Base-by-base conservation (phyloP, 2,888 invertebrate species). In the Cataglyphis rosenhaueri region DNA sequence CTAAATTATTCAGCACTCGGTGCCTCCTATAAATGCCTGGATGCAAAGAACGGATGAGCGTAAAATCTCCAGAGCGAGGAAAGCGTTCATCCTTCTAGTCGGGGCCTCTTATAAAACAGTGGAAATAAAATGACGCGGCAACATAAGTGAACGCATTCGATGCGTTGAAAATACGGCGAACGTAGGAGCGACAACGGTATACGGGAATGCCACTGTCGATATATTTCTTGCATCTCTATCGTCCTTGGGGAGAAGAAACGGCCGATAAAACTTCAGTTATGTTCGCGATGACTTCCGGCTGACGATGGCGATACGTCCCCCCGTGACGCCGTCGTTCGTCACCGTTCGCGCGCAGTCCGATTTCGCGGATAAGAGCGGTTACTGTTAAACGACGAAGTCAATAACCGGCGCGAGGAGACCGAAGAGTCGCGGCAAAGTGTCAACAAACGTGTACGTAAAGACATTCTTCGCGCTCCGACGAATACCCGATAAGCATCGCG, bases 51-150 rank as follows among this genome's bases (percentile, higher is more conserved):
- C 15, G 18, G 15, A 44, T 15, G 44, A 44, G 44, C 12, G 44
- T 29, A 32, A 44, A 66, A 68, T 75, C 73, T 86, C 25, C 41
- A 48, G 35, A 48, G 35, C 76, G 76, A 65, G 57, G 81, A 68
- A 86, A 81, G 21, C 75, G n/a, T 66, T 38, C 61, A 25, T 44
- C 38, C 18, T 52, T n/a, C n/a, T 25, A 6, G 48, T 8, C 48
- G 8, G 35, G 62, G 61, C 48, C 38, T 65, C 84, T 85, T 78
- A 81, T 57, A 76, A 89, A 86, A 88, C 38, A 25, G 71, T 70
- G 83, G 89, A 85, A 89, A 88, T 88, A 86, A 84, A 88, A 73
- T 88, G 88, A 89, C 87, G 87, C 84, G 85, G 88, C 85, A 35
- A 35, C 6, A 84, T 12, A 79, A 78, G 70, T 38, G 86, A 81